phyloP scores from a whole-genome alignment of 2,113 vertebrate genomes.

The Silurus meridionalis region DNA sequence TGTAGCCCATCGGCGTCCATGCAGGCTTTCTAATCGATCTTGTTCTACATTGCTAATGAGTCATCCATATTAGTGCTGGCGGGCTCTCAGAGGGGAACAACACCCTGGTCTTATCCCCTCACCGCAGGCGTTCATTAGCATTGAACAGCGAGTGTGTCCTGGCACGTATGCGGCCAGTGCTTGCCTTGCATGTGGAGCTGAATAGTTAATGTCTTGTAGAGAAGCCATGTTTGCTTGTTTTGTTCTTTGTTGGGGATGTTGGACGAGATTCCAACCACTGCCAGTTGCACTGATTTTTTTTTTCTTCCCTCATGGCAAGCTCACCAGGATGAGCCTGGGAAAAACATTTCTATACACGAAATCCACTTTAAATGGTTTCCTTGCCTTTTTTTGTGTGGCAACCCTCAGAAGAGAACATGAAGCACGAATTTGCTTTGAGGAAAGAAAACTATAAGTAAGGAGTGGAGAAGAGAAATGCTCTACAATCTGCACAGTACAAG shows the following conservation, averaged over 20 bases:
- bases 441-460: not conserved
- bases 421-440: not conserved
- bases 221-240: conserved; percentile 52
- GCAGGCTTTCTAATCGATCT: conserved; percentile 71
- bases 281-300: conserved; percentile 30
- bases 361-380: not conserved
- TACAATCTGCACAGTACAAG: conserved; percentile 17
- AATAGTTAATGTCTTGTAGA: conserved; percentile 68
- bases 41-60: conserved; percentile 77
- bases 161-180: conserved; percentile 55
- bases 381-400: not conserved
- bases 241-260: conserved; percentile 61
- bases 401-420: not conserved
- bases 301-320: conserved; percentile 12
- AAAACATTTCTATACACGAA: not conserved
- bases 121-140: conserved; percentile 72
- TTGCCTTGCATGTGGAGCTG: conserved; percentile 63
- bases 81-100: conserved; percentile 59
- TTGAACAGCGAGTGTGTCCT: conserved; percentile 65
- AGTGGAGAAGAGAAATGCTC: not conserved
- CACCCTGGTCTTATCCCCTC: conserved; percentile 67
- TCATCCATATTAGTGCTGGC: conserved; percentile 73
- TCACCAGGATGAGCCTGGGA: conserved; percentile 2
- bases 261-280: conserved; percentile 49
- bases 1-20: conserved; percentile 44